Evolutionary conservation across 2,888 invertebrate genomes (phyloP).

Genomic region (Subacronicta megacephala): DNA sequence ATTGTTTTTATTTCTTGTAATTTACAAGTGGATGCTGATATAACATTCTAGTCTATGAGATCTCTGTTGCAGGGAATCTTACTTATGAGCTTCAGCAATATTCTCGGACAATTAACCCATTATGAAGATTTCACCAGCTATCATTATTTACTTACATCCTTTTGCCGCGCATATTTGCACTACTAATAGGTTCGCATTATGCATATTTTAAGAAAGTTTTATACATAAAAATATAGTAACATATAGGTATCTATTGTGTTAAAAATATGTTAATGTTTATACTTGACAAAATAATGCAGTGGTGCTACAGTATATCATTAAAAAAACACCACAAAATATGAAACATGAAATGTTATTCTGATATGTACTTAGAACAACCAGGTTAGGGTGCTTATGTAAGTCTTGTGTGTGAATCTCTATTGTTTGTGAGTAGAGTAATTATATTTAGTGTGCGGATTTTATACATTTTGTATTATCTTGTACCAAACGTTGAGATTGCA

Average conservation of each 20-base stretch:
- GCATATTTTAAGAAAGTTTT: conserved; percentile 33
- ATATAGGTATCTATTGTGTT: conserved; percentile 30
- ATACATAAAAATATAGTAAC: conserved; percentile 28
- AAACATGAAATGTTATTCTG: conserved; percentile 43
- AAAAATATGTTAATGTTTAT: conserved; percentile 42
- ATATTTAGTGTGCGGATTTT: conserved; percentile 81
- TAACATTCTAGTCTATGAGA: conserved; percentile 71
- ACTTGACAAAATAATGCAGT: conserved; percentile 46
- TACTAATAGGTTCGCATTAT: conserved; percentile 4
- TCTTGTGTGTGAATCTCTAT: conserved; percentile 77
- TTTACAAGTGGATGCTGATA: conserved; percentile 66
- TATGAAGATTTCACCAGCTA: conserved; percentile 58
- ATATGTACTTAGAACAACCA: conserved; percentile 59
- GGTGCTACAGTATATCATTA: conserved; percentile 61
- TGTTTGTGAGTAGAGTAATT: conserved; percentile 69
- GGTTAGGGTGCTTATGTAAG: conserved; percentile 62
- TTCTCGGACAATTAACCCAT: conserved; percentile 45
- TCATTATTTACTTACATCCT: conserved; percentile 55
- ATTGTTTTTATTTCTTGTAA: conserved; percentile 43
- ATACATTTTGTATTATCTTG: conserved; percentile 87
- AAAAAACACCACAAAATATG: conserved; percentile 39
- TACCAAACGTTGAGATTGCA: conserved; percentile 88
- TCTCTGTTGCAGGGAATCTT: conserved; percentile 70
- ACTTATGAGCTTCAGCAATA: conserved; percentile 45
- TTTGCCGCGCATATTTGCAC: conserved; percentile 71